Percentiles rank a stretch among this genome's conserved stretches.
These are phyloP conservation scores for Urophycis tenuis DNA, from an alignment of 2,797 vertebrate species.

Conservation along the genomic window DNA sequence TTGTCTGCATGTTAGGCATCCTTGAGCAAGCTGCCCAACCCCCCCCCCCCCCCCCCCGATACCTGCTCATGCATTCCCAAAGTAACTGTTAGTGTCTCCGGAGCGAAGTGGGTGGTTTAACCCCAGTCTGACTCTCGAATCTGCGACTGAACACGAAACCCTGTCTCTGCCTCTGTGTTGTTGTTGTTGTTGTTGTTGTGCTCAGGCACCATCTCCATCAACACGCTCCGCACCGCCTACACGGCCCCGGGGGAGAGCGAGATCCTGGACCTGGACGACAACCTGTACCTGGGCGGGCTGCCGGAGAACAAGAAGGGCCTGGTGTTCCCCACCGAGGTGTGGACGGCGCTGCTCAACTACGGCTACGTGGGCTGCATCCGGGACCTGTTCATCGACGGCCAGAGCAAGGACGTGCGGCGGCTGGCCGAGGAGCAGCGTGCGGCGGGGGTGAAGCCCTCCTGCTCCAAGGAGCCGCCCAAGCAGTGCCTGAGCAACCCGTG, in stretches of 20 bases:
- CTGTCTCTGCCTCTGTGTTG: neutral
- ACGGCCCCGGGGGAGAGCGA: slow-evolving; percentile 95
- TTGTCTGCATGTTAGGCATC: neutral
- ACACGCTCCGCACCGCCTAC: slow-evolving; percentile 88
- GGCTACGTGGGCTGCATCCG: slow-evolving; percentile 94
- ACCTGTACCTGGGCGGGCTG: slow-evolving; percentile 91
- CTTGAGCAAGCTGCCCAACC: neutral
- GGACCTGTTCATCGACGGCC: slow-evolving; percentile 92
- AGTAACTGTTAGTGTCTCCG: neutral
- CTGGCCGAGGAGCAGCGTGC: slow-evolving; percentile 93
- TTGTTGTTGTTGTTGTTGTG: too few species aligned
- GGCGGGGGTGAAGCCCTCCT: slow-evolving; percentile 93
- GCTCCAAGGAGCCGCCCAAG: slow-evolving; percentile 89
- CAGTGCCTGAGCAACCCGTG: slow-evolving; percentile 97
- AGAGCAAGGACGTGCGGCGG: slow-evolving; percentile 94
- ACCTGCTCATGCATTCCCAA: neutral
- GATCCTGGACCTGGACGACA: slow-evolving; percentile 94
- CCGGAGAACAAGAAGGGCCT: slow-evolving; percentile 92
- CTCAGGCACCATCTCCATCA: slow-evolving; percentile 96
- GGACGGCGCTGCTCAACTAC: slow-evolving; percentile 97
- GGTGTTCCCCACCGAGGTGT: slow-evolving; percentile 91
- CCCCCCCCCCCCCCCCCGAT: too few species aligned
- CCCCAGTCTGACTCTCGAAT: neutral
- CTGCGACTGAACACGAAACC: neutral
- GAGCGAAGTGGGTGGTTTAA: neutral